phyloP scores from a whole-genome alignment of 2,113 vertebrate genomes.

The Varanus salvator region DNA sequence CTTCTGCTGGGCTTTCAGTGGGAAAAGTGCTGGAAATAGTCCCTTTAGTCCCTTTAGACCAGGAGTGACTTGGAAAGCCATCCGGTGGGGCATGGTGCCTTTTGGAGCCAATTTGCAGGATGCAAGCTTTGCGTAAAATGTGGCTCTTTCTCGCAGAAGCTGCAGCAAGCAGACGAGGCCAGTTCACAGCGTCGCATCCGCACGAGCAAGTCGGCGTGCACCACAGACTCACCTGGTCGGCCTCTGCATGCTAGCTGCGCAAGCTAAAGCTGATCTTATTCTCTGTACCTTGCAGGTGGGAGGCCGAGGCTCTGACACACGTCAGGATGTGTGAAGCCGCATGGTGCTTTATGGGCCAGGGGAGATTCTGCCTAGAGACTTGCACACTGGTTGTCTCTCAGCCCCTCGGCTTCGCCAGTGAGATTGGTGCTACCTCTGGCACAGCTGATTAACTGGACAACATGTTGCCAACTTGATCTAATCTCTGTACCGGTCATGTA shows the following conservation, averaged over 20 bases:
- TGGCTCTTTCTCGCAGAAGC: too few relatives aligned
- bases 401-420: neutral
- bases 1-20: too few relatives aligned
- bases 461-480: neutral
- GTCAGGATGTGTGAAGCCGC: neutral
- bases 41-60: too few relatives aligned
- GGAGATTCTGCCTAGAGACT: neutral
- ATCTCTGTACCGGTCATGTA: neutral
- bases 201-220: too few relatives aligned
- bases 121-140: too few relatives aligned
- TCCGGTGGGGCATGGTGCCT: too few relatives aligned
- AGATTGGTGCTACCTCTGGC: neutral
- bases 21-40: too few relatives aligned
- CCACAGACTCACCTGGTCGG: too few relatives aligned
- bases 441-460: neutral
- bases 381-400: neutral
- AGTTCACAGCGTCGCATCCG: too few relatives aligned
- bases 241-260: neutral
- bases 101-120: too few relatives aligned
- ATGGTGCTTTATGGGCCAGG: neutral
- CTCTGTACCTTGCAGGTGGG: neutral
- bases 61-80: too few relatives aligned
- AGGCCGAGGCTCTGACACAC: neutral
- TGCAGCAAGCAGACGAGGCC: too few relatives aligned
- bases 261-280: neutral